These are phyloP conservation scores for Drosophila leonis DNA, from an alignment of 2,888 invertebrate genomes.

Conservation along the genomic window DNA sequence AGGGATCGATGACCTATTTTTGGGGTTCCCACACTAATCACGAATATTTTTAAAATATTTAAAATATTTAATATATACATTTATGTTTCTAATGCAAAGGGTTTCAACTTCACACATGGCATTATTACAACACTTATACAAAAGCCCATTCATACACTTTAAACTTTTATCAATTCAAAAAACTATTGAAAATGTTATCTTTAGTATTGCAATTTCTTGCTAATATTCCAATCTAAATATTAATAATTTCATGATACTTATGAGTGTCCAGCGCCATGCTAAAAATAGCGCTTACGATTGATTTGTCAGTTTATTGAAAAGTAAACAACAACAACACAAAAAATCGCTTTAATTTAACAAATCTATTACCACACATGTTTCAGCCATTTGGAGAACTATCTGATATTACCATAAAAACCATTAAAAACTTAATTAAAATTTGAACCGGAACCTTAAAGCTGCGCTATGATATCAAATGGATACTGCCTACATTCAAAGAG, in stretches of 20 bases:
- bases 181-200: not conserved
- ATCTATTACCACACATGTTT: slow-evolving; percentile 38
- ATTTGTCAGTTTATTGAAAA: slow-evolving; percentile 34
- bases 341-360: slow-evolving; percentile 17
- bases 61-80: no score
- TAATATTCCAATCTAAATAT: not conserved
- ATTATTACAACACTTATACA: not conserved
- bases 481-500: slow-evolving; percentile 28
- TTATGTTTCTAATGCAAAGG: no score
- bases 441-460: slow-evolving; percentile 62
- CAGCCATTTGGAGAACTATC: slow-evolving; percentile 27
- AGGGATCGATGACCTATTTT: no score
- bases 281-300: slow-evolving; percentile 24
- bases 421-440: slow-evolving; percentile 61
- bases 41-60: no score
- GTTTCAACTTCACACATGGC: not conserved
- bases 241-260: not conserved
- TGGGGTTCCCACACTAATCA: no score
- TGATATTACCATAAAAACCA: slow-evolving; percentile 58
- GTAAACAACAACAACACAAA: not conserved
- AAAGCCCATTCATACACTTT: not conserved
- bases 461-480: slow-evolving; percentile 2
- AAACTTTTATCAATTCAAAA: not conserved
- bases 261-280: not conserved
- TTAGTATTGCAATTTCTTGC: not conserved